Base-by-base conservation (phyloP, 2,888 invertebrate species). In the Caenorhabditis sulstoni region DNA sequence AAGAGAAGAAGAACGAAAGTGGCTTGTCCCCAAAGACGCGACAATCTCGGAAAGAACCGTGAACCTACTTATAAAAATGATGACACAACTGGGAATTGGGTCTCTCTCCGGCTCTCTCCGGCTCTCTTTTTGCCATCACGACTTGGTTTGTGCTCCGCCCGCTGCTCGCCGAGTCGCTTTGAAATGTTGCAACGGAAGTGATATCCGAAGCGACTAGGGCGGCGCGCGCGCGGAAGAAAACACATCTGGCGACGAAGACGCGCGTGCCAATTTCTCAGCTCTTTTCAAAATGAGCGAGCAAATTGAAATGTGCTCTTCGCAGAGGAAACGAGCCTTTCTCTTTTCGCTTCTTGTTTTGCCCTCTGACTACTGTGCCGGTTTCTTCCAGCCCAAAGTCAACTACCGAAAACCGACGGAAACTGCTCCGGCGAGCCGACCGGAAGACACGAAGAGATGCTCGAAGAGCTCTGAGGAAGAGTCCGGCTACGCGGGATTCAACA, bases 381-480 rank as follows among this genome's bases (percentile, higher is more conserved):
- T 41, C 22, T 68, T 75, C n/a, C 76, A 76, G 76, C 62, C 76
- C 2, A 64, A 68, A 57, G 57, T 76, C 20, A 53, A 41, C 29
- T 75, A 67, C 44, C 67, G 75, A 12, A 74, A 74, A 29, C 29
- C 29, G 45, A 41, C 74, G 3, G 65, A 74, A 9, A 16, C n/a
- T n/a, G n/a, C n/a, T n/a, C n/a, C 41, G 39, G 18, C 59, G 3
- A 37, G 49, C 18, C 44, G n/a, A n/a, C n/a, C 39, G 5, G 50
- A 57, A 16, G 55, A 50, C 20, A 39, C 57, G 9, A 74, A 67
- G 52, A 77, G 82, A 73, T 79, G 81, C 35, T 83, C 84, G 22
- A 84, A 85, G 53, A 83, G 79, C 64, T 78, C 78, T 62, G 86
- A 85, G 52, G 84, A 83, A 53, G 86, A 86, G 39, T 85, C 85